Base-by-base conservation (phyloP, 2,113 vertebrate genomes). In the Vulpes lagopus region DNA sequence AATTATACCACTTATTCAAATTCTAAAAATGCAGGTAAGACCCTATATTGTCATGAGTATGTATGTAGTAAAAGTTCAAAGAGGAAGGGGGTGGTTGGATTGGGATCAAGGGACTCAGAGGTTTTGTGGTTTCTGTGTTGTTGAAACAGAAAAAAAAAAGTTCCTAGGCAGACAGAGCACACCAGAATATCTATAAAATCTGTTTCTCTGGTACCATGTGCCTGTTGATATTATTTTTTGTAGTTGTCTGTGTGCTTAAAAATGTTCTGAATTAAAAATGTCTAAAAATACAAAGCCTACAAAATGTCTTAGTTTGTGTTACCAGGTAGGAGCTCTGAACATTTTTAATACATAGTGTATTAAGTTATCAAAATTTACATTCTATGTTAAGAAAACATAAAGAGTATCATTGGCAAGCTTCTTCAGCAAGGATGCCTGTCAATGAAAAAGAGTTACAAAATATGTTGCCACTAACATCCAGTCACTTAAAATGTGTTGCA, bases 301-400 rank as follows among this genome's bases (percentile, higher is more conserved):
- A 82, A 17, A 82, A 53, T 59, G 0, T 73, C 11, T 65, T 86
- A 35, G 2, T 6, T 88, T 79, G 7, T 16, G 87, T 95, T 92
- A 62, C 15, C 38, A 27, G 35, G 16, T 38, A 89, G 55, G 87
- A 35, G 20, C 74, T 69, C 83, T 80, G 8, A 84, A 69, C 6
- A 91, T 53, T 80, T 94, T 92, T 87, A 91, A 27, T 91, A 5
- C 27, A 5, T 25, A 57, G 12, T 38, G 20, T 32, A 5, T 69
- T 9, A 55, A 30, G 17, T 71, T 84, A 80, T 88, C 81, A 86
- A 93, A 88, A 55, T 78, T 20, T 27, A 89, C 19, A 60, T 22
- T 76, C 2, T 78, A 5, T 60, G 14, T 53, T 49, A 76, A 89
- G 78, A 91, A 97, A 95, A 91, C 8, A 74, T 17, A 92, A 82